Percentiles rank a stretch among this genome's conserved stretches.
Conservation (phyloP, 2,113 vertebrate species). For the human (Homo sapiens) region GRCh38 chr9:101943001-101943500, state of each 20-base stretch:
- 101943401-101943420: not conserved
- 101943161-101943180: conserved; percentile 74
- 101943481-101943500: not conserved
- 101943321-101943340: not conserved
- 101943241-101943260: not conserved
- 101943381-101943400: not conserved
- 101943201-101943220: conserved; percentile 65
- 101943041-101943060: conserved; percentile 49
- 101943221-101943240: conserved; percentile 55
- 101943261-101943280: conserved; percentile 37
- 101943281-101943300: conserved; percentile 29
- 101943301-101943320: not conserved
- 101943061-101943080: conserved; percentile 69
- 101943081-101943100: conserved; percentile 70
- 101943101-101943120: conserved; percentile 45
- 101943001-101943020: not conserved
- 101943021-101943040: conserved; percentile 50
- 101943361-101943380: not conserved
- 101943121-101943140: conserved; percentile 74
- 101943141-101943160: conserved; percentile 77
- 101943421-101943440: not conserved
- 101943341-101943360: not conserved
- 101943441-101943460: not conserved
- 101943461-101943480: not conserved
- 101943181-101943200: conserved; percentile 53